phyloP scores from a whole-genome alignment of 1,140 invertebrate genomes.

The Drosophila rufa region DNA sequence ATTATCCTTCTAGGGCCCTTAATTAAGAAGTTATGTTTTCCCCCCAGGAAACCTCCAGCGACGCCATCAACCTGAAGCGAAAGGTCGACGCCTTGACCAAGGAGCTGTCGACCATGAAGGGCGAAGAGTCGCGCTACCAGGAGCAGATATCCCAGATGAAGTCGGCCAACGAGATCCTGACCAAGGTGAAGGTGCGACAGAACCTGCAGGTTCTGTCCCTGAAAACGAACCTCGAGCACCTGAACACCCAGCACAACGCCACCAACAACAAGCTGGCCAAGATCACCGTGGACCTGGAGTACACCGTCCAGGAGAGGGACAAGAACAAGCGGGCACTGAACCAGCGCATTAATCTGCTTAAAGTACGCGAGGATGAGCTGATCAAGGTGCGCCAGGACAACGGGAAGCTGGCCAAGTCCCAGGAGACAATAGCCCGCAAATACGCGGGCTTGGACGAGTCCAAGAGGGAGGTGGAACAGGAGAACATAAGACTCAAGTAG shows the following conservation, averaged over 20 bases:
- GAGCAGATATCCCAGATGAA: slow-evolving; percentile 75
- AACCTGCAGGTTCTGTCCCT: slow-evolving; percentile 81
- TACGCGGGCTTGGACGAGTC: slow-evolving; percentile 70
- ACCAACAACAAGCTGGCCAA: slow-evolving; percentile 82
- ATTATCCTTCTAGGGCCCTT: not conserved
- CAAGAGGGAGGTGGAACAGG: slow-evolving; percentile 70
- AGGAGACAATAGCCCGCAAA: slow-evolving; percentile 75
- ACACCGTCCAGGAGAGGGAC: slow-evolving; percentile 73
- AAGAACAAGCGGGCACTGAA: slow-evolving; percentile 73
- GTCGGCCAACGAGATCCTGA: slow-evolving; percentile 66
- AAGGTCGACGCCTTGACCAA: slow-evolving; percentile 71
- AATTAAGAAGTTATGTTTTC: slow-evolving; percentile 45
- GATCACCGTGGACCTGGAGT: slow-evolving; percentile 75
- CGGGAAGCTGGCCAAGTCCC: slow-evolving; percentile 73
- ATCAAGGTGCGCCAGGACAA: slow-evolving; percentile 77
- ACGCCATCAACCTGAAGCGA: slow-evolving; percentile 75
- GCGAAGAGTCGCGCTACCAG: slow-evolving; percentile 67
- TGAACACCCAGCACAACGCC: slow-evolving; percentile 78
- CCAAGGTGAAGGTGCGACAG: slow-evolving; percentile 81
- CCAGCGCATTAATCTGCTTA: slow-evolving; percentile 74
- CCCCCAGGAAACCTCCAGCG: slow-evolving; percentile 78
- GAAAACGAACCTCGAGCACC: slow-evolving; percentile 81
- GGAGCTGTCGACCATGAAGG: slow-evolving; percentile 72
- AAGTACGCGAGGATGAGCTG: slow-evolving; percentile 81
- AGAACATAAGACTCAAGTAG: slow-evolving; percentile 72